Evolutionary conservation across 1,140 invertebrate genomes (phyloP), one percentile per base, ranked within the genome.

Genomic region (Meloidogyne floridensis): DNA sequence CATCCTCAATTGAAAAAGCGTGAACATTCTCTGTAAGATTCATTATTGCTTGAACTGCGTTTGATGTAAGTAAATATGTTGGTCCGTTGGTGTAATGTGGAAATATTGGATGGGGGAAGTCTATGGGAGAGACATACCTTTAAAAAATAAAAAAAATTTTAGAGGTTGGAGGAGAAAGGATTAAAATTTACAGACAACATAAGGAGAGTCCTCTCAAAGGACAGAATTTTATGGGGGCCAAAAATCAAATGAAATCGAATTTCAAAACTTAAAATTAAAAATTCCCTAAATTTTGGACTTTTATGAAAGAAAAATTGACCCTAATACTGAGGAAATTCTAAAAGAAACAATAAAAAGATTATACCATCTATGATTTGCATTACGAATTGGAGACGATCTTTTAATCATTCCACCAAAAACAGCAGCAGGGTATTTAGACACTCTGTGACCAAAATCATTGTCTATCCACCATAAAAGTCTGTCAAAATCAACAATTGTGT

Each of bases 371-470:
- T 83, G 81, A n/a, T 32, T 70, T 65, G 56, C 54, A 20, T 84
- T 70, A n/a, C 82, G 59, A 59, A 54, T 72, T 20, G 82, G 81
- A 15, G 43, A 82, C 8, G 75, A 43, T 11, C 56, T 42, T 53
- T 78, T 83, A 70, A 70, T 85, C n/a, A 84, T 43, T 51, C 81
- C 75, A 11, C 82, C 82, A 56, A 83, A 83, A 69, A 83, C 69
- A 69, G 74, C 42, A 20, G 71, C 47, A 42, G 81, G 51, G n/a
- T 65, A 43, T 11, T 53, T 15, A 20, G 13, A 3, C 6, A 54
- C 20, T 43, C 43, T 20, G 7, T n/a, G 20, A 9, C 3, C 74
- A 20, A 83, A 82, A 18, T 84, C 72, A 56, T 84, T 47, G n/a
- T 65, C 73, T 6, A 84, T 84, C 82, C 82, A 83, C 43, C 65